Evolutionary conservation across 2,113 vertebrate species (phyloP), one percentile per base, ranked within the genome.

Genomic region (Tympanuchus pallidicinctus): DNA sequence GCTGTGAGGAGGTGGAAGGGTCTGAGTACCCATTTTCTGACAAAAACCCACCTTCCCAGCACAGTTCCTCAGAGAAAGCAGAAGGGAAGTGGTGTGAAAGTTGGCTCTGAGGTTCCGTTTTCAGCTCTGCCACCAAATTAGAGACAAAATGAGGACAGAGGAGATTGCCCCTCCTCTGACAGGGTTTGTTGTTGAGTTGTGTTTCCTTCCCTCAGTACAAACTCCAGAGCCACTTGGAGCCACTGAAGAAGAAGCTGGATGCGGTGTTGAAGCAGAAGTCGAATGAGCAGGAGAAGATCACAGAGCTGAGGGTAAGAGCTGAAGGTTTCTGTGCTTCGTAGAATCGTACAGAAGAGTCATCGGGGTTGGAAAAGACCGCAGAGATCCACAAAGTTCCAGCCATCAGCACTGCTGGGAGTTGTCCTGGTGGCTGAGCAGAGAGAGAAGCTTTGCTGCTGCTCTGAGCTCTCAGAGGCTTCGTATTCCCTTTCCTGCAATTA

Each of bases 171-270:
- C 13, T 12, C 38, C 22, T 2, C 13, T 12, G 48, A 7, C 27
- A 1, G 24, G 28, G 34, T 4, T 16, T 25, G 17, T 12, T 34
- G 40, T 12, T 34, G 40, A 88, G 27, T 6, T 3, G 13, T 0
- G 3, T 19, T 34, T 34, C 11, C 30, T 65, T 47, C 32, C 30
- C 25, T 19, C 74, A 98, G 98, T 96, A 96, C 90, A 98, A 98
- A 50, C 95, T 98, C 17, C 98, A 97, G 93, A 91, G 94, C 11
- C 98, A 97, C 32, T 92, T 98, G 96, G 98, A 98, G 48, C 98
- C 97, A 0, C 91, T 98, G 40, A 95, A 95, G 92, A 97, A 97
- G 93, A 96, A 98, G 73, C 92, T 98, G 76, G 97, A 98, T 0
- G 66, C 92, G 3, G 96, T 98, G 66, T 95, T 97, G 77, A 97